Evolutionary conservation across 2,113 vertebrate species (phyloP).

Genomic region (Tachysurus vachellii): DNA sequence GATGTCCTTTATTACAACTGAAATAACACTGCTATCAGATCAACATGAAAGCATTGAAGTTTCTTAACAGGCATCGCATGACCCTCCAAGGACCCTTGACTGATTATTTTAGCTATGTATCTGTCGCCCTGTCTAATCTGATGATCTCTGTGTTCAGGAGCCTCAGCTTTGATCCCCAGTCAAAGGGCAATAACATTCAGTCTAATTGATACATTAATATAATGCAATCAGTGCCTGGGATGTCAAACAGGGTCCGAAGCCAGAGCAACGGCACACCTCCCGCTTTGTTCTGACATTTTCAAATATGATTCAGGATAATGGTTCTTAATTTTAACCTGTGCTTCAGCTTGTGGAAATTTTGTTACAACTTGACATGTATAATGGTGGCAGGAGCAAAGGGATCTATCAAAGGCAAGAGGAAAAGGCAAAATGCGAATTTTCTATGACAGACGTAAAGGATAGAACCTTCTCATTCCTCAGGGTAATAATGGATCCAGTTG

Average conservation of each 20-base stretch:
- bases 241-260: slow-evolving; percentile 18
- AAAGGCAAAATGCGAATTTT: slow-evolving; percentile 45
- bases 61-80: slow-evolving; percentile 11
- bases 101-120: slow-evolving; percentile 42
- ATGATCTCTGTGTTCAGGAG: slow-evolving; percentile 36
- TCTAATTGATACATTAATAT: slow-evolving; percentile 57
- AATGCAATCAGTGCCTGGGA: slow-evolving; percentile 50
- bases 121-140: slow-evolving; percentile 49
- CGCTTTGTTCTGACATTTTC: slow-evolving; percentile 43
- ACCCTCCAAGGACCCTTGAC: slow-evolving; percentile 21
- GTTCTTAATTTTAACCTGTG: slow-evolving; percentile 45
- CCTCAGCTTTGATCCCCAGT: slow-evolving; percentile 49
- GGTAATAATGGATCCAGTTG: slow-evolving; percentile 48
- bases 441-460: slow-evolving; percentile 15
- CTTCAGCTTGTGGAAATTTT: slow-evolving; percentile 49
- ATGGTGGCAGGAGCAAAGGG: slow-evolving; percentile 41
- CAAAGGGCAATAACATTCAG: slow-evolving; percentile 53
- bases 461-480: slow-evolving; percentile 44
- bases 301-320: slow-evolving; percentile 56
- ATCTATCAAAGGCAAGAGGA: slow-evolving; percentile 45
- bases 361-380: slow-evolving; percentile 47
- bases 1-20: background rate
- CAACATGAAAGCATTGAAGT: background rate
- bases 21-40: slow-evolving; percentile 1
- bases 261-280: slow-evolving; percentile 36